Evolutionary conservation across 2,113 vertebrate species (phyloP).

Genomic region (Muscicapa adusta): DNA sequence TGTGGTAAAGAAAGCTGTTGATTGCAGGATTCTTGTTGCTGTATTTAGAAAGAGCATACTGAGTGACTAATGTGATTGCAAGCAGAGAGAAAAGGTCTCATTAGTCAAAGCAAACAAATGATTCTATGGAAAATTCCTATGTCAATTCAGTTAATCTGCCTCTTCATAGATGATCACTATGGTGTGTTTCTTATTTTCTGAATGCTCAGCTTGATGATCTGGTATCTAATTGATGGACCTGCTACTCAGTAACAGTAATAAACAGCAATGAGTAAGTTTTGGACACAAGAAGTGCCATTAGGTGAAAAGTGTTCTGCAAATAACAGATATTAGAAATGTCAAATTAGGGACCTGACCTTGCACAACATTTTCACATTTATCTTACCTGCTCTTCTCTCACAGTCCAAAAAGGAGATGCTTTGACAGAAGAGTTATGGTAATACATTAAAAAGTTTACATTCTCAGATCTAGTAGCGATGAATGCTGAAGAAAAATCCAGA

Average conservation of each 20-base stretch:
- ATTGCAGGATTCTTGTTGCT: background rate
- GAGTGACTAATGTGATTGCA: conserved; percentile 32
- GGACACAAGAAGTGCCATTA: background rate
- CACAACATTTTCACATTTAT: background rate
- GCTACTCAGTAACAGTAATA: background rate
- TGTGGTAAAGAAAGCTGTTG: background rate
- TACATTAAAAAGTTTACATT: background rate
- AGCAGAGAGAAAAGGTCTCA: conserved; percentile 27
- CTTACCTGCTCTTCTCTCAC: background rate
- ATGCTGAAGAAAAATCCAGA: background rate
- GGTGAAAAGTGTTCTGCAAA: background rate
- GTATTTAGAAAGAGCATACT: conserved; percentile 16
- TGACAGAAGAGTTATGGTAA: background rate
- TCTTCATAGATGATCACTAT: background rate
- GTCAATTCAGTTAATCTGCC: background rate
- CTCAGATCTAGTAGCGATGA: background rate
- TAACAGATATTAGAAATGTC: background rate
- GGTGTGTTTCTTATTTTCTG: background rate
- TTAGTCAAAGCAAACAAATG: conserved; percentile 11
- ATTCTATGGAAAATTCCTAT: conserved; percentile 27
- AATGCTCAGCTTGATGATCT: background rate
- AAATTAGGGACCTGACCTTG: background rate
- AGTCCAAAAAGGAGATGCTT: background rate
- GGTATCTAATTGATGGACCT: background rate
- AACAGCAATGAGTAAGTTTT: background rate